A percentile compares a stretch with the other conserved stretches of the same genome.
phyloP scores from a whole-genome alignment of 2,888 invertebrate genomes.

The Endomychus coccineus region DNA sequence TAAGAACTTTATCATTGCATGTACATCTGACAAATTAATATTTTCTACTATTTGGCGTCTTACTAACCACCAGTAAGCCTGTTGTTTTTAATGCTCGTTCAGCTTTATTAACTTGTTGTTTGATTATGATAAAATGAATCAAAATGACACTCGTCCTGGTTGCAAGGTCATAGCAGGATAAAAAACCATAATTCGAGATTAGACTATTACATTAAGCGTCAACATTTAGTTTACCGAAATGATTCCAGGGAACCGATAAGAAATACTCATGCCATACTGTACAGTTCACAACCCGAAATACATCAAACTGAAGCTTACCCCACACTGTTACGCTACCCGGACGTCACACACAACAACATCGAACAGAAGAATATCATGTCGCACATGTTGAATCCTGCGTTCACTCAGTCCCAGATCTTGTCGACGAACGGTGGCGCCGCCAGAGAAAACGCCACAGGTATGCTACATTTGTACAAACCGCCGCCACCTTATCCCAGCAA shows the following conservation, averaged over 20 bases:
- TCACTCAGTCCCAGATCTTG: conserved; percentile 29
- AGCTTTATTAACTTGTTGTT: too few relatives aligned
- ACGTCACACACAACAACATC: conserved; percentile 53
- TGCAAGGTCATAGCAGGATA: too few relatives aligned
- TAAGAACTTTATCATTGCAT: too few relatives aligned
- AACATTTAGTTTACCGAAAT: too few relatives aligned
- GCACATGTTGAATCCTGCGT: conserved; percentile 24
- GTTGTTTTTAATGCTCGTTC: too few relatives aligned
- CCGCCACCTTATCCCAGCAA: conserved; percentile 79
- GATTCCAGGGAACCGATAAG: conserved; percentile 26
- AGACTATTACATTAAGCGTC: too few relatives aligned
- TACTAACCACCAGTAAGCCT: too few relatives aligned
- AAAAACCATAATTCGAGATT: too few relatives aligned
- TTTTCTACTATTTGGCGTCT: too few relatives aligned
- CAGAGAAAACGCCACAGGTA: conserved; percentile 48
- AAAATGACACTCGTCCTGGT: too few relatives aligned
- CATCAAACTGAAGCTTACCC: conserved; percentile 48
- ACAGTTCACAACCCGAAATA: conserved; percentile 70
- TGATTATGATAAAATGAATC: too few relatives aligned
- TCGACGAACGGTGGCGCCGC: conserved; percentile 25
- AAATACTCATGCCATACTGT: conserved; percentile 42
- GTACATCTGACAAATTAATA: too few relatives aligned
- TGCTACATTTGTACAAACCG: conserved; percentile 68
- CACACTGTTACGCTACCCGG: conserved; percentile 51
- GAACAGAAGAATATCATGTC: conserved; percentile 22